A percentile compares a stretch with the other conserved stretches of the same genome.
These are phyloP conservation scores for Rhabdophis nuchalis DNA, from an alignment of 2,797 vertebrate species.

Conservation along the genomic window DNA sequence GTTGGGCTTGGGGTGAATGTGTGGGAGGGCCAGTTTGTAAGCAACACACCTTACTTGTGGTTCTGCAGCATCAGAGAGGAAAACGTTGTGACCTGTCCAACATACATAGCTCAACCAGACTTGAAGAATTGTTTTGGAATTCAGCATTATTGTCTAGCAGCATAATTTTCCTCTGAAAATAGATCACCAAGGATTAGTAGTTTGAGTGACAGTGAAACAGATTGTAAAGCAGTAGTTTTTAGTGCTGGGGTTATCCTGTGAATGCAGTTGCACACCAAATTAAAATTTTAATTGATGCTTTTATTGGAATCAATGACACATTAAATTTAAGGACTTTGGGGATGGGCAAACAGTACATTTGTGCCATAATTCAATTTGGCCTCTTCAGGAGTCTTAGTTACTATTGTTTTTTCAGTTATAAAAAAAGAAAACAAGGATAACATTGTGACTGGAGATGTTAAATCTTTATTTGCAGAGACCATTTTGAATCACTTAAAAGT, in stretches of 20 bases:
- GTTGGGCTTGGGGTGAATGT: constrained; percentile 33
- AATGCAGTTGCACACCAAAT: not conserved
- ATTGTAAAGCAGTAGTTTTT: not conserved
- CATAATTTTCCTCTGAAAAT: not conserved
- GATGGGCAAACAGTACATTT: not conserved
- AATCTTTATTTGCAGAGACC: not conserved
- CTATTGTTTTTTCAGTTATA: not conserved
- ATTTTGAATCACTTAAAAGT: not conserved
- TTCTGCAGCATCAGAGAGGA: not conserved
- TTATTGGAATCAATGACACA: not conserved
- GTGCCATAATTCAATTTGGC: not conserved
- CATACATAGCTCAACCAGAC: too few species aligned
- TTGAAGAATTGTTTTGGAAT: not conserved
- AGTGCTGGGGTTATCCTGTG: not conserved
- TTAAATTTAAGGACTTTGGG: not conserved
- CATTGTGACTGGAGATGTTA: not conserved
- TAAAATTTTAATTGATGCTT: not conserved
- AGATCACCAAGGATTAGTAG: not conserved
- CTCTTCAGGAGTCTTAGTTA: not conserved
- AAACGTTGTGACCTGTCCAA: not conserved
- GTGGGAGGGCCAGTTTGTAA: not conserved
- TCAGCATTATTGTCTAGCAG: not conserved
- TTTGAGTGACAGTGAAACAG: not conserved
- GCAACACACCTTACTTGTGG: not conserved
- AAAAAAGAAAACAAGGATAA: not conserved